Conservation (phyloP, 2,113 vertebrate genomes). For the Lepisosteus oculatus region DNA sequence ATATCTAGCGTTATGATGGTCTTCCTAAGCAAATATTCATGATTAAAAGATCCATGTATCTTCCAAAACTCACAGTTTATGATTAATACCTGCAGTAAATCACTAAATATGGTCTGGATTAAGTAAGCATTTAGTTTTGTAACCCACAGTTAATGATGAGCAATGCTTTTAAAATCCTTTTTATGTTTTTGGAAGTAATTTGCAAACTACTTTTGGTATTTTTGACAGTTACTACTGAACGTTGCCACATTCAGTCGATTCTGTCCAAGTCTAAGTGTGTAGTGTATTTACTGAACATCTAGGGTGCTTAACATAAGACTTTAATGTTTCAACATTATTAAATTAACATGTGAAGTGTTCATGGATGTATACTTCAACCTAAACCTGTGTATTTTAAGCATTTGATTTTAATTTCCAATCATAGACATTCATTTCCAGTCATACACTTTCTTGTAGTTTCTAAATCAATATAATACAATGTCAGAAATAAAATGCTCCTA, state of each 20-base stretch:
- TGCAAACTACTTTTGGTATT: slow-evolving; percentile 19
- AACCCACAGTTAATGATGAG: slow-evolving; percentile 34
- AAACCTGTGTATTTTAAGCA: too few relatives aligned
- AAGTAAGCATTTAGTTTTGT: slow-evolving; percentile 39
- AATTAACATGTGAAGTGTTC: neutral
- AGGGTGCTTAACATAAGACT: neutral
- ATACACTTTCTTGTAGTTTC: too few relatives aligned
- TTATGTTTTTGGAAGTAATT: slow-evolving; percentile 39
- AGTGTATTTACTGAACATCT: too few relatives aligned
- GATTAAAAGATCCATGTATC: slow-evolving; percentile 30
- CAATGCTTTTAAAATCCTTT: slow-evolving; percentile 45
- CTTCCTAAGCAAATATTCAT: slow-evolving; percentile 66
- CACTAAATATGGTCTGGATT: slow-evolving; percentile 47
- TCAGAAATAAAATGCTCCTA: too few relatives aligned
- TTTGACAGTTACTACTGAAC: neutral
- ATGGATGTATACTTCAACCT: too few relatives aligned
- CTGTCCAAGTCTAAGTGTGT: too few relatives aligned
- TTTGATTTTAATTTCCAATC: too few relatives aligned
- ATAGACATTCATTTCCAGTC: too few relatives aligned
- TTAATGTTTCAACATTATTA: neutral
- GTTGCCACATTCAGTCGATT: too few relatives aligned
- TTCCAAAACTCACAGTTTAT: slow-evolving; percentile 60
- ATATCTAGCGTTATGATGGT: slow-evolving; percentile 56
- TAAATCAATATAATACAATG: too few relatives aligned
- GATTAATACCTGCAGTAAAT: slow-evolving; percentile 64